phyloP scores from a whole-genome alignment of 2,797 vertebrate genomes.

The Pteronotus mesoamericanus region DNA sequence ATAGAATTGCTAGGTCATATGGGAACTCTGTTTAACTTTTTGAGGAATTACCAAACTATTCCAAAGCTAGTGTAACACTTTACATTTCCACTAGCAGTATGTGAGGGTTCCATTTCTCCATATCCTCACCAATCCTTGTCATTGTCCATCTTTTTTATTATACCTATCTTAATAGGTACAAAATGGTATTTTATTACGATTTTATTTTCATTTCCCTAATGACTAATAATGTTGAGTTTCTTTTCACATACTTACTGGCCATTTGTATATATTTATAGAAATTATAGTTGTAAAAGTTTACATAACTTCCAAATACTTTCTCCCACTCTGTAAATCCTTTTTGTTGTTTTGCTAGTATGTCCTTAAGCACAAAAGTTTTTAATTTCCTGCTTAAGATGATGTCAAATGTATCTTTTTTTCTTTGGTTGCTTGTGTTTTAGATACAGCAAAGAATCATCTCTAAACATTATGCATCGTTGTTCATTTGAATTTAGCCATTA shows the following conservation, averaged over 20 bases:
- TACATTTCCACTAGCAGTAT: neutral
- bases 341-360: neutral
- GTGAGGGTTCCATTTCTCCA: neutral
- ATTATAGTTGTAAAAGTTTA: constrained; percentile 1
- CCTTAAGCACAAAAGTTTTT: constrained; percentile 14
- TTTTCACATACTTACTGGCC: neutral
- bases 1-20: neutral
- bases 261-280: neutral
- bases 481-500: constrained; percentile 26
- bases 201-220: neutral
- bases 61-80: neutral
- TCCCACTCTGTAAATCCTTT: neutral
- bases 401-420: neutral
- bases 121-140: neutral
- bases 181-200: neutral
- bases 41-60: neutral
- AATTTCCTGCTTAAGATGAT: neutral
- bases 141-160: neutral
- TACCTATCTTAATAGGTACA: neutral
- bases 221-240: neutral
- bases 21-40: neutral
- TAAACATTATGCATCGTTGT: neutral
- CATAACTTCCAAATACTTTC: neutral
- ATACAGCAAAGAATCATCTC: neutral
- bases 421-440: neutral